Conservation (phyloP, 37 sponge, comb jelly and placozoan genomes). For the Spongia lamella region DNA sequence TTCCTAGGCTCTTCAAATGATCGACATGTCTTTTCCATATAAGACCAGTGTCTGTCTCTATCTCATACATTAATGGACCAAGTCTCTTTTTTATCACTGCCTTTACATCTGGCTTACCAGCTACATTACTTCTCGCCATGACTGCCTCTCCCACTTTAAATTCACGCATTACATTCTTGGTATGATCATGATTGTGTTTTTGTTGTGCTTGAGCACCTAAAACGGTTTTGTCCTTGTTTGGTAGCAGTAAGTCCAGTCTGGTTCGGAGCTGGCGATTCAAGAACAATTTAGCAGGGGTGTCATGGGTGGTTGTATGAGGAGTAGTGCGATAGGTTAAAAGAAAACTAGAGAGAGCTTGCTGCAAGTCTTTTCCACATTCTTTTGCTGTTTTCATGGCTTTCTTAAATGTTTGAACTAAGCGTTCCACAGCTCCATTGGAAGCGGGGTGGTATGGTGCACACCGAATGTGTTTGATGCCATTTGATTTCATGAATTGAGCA, state of each 20-base stretch:
- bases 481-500: no score
- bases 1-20: slow-evolving; percentile 4
- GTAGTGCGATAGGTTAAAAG: slow-evolving; percentile 27
- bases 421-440: slow-evolving; percentile 3
- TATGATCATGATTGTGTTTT: no score
- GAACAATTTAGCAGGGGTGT: slow-evolving; percentile 19
- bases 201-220: no score
- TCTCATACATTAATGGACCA: slow-evolving; percentile 21
- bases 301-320: slow-evolving; percentile 33
- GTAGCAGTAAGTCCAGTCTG: slow-evolving; percentile 16
- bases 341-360: slow-evolving; percentile 6
- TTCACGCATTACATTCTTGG: no score
- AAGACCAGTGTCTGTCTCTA: slow-evolving; percentile 11
- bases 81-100: neutral
- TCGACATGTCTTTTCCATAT: slow-evolving; percentile 34
- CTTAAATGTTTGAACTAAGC: slow-evolving; percentile 8
- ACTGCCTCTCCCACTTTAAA: no score
- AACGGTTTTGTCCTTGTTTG: neutral
- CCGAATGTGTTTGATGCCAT: neutral
- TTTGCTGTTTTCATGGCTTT: slow-evolving; percentile 5
- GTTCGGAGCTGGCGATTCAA: slow-evolving; percentile 11
- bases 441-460: neutral
- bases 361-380: no score
- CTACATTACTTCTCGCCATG: no score
- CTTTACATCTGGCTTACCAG: no score